Conservation (phyloP, 2,113 vertebrate genomes). For the Pitta sordida region DNA sequence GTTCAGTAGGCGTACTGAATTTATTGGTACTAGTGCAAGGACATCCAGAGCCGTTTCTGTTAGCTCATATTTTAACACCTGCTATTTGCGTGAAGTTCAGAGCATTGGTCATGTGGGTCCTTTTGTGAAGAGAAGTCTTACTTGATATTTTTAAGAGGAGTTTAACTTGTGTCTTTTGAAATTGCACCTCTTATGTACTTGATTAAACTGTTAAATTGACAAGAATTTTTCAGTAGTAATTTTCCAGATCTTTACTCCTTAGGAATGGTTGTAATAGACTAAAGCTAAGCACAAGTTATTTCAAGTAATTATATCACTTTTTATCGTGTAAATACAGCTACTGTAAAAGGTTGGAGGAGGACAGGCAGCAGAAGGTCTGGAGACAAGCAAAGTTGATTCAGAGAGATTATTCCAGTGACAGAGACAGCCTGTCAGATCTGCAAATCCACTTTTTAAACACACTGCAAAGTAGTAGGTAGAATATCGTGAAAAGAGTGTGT, state of each 20-base stretch:
- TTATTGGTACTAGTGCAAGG: not conserved
- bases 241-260: not conserved
- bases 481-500: conserved; percentile 21
- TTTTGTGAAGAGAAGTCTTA: not conserved
- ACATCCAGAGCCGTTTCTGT: not conserved
- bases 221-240: not conserved
- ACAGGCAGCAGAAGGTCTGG: conserved; percentile 24
- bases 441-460: conserved; percentile 48
- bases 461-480: conserved; percentile 40
- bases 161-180: not conserved
- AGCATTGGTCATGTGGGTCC: not conserved
- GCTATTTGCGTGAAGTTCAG: not conserved
- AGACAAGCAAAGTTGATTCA: conserved; percentile 35
- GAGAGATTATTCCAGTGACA: conserved; percentile 56
- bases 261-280: not conserved
- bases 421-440: conserved; percentile 48
- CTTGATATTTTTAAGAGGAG: not conserved
- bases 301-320: not conserved
- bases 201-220: not conserved
- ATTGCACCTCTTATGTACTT: not conserved
- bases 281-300: not conserved
- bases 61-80: not conserved
- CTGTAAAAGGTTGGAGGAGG: not conserved
- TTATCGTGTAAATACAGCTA: not conserved
- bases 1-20: not conserved